Base-by-base conservation (phyloP, 2,113 vertebrate genomes). In the Eidolon helvum region DNA sequence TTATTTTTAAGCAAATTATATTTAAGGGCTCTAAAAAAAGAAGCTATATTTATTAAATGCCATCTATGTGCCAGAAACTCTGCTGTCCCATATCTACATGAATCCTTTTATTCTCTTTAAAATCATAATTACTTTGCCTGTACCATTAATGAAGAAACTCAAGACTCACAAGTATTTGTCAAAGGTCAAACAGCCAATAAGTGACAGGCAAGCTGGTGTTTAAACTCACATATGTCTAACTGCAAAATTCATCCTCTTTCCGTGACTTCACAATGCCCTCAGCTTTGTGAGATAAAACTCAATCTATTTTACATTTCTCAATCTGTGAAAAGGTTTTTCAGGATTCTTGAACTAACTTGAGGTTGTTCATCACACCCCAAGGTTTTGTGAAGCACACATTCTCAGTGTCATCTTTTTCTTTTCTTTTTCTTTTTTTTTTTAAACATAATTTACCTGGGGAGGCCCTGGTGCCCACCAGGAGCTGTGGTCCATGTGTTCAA, bases 1-100 rank as follows among this genome's bases (percentile, higher is more conserved):
- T 91, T n/a, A 91, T 53, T 89, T 93, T 93, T 30, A 86, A 94
- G 35, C 10, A 69, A 55, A 80, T 87, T 94, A 33, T 50, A 90
- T 85, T 74, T 83, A 75, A 88, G 26, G 22, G 8, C 24, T 2
- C 43, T 55, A 19, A 87, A 69, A 95, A 63, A 14, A 93, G 11
- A 95, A 16, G 0, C 2, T 80, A 12, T 5, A 57, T 43, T 95
- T 88, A 86, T 63, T 57, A 90, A 80, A 69, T 85, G 40, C 4
- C 45, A 87, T 16, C 35, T 59, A 24, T 72, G 10, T 40, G 24
- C 40, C 14, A 55, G 15, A 90, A 95, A 80, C 18, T 4, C 26
- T 59, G 33, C 35, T 48, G 53, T 24, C 30, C 45, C 9, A 0
- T 38, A 43, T 66, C 28, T 66, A 45, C 2, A 14, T 35, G 10